Evolutionary conservation across 2,797 vertebrate genomes (phyloP).

Genomic region (Zalophus californianus): DNA sequence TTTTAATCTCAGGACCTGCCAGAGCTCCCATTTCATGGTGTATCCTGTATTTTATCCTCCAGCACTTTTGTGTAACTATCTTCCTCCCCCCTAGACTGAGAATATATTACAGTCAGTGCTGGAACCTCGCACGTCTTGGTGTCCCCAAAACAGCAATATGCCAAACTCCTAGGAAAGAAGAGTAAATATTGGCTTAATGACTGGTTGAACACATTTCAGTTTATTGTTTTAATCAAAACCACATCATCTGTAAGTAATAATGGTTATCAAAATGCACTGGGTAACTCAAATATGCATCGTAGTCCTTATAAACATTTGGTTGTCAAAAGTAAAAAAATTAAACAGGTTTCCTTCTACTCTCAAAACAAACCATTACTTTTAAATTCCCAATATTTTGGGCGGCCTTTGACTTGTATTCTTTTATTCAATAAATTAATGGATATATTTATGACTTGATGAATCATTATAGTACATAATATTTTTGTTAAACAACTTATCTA

Average conservation of each 20-base stretch:
- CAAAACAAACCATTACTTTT: slow-evolving; percentile 40
- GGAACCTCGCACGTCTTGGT: neutral
- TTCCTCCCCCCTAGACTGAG: neutral
- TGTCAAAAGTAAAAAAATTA: slow-evolving; percentile 15
- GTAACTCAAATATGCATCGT: neutral
- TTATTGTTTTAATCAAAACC: slow-evolving; percentile 58
- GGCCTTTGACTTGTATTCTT: neutral
- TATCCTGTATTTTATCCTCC: neutral
- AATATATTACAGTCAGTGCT: neutral
- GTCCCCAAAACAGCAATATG: neutral
- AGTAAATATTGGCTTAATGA: slow-evolving; percentile 33
- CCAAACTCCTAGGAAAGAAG: neutral
- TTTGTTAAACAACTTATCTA: neutral
- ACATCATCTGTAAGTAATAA: slow-evolving; percentile 39
- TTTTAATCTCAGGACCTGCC: neutral
- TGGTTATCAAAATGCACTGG: neutral
- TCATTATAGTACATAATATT: neutral
- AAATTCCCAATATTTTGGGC: neutral
- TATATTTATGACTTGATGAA: slow-evolving; percentile 8
- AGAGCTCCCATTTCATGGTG: neutral
- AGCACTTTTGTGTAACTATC: neutral
- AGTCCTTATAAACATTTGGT: neutral
- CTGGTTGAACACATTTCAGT: neutral
- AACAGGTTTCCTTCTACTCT: slow-evolving; percentile 4
- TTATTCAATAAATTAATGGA: slow-evolving; percentile 49